phyloP scores from a whole-genome alignment of 2,113 vertebrate species.

The Polyodon spathula region DNA sequence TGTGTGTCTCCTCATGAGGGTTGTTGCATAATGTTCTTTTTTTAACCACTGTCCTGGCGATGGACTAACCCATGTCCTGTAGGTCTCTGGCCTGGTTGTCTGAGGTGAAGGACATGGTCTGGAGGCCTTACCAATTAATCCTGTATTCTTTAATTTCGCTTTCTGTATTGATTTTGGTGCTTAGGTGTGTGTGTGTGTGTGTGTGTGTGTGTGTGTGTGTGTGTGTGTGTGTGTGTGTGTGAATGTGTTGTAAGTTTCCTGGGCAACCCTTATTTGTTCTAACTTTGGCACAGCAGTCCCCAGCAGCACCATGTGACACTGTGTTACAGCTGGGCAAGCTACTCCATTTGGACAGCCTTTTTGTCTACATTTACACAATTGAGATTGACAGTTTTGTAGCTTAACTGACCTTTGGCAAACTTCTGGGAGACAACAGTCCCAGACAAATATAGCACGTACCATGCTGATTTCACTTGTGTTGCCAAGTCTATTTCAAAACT shows the following conservation, averaged over 20 bases:
- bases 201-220: conserved; percentile 1
- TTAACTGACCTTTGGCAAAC: conserved; percentile 30
- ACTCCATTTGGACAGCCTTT: conserved; percentile 12
- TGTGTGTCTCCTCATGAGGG: too few relatives aligned
- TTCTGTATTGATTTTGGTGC: neutral
- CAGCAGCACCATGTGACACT: conserved; percentile 11
- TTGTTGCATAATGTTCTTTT: too few relatives aligned
- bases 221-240: conserved; percentile 7
- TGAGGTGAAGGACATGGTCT: neutral
- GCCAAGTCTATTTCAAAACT: neutral
- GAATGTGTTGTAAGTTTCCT: conserved; percentile 20
- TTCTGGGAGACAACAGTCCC: conserved; percentile 10
- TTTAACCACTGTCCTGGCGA: too few relatives aligned
- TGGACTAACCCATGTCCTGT: neutral
- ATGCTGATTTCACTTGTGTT: neutral
- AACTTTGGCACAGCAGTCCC: conserved; percentile 1
- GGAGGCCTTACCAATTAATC: neutral
- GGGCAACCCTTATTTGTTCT: conserved; percentile 25
- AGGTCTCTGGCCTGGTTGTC: neutral
- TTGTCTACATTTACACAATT: conserved; percentile 19
- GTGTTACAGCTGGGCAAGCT: conserved; percentile 6
- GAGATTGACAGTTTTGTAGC: conserved; percentile 28
- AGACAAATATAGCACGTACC: conserved; percentile 7
- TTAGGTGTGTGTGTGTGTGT: conserved; percentile 5
- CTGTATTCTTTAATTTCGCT: neutral